Conservation (phyloP, 2,888 invertebrate species). For the Pterostichus madidus region DNA sequence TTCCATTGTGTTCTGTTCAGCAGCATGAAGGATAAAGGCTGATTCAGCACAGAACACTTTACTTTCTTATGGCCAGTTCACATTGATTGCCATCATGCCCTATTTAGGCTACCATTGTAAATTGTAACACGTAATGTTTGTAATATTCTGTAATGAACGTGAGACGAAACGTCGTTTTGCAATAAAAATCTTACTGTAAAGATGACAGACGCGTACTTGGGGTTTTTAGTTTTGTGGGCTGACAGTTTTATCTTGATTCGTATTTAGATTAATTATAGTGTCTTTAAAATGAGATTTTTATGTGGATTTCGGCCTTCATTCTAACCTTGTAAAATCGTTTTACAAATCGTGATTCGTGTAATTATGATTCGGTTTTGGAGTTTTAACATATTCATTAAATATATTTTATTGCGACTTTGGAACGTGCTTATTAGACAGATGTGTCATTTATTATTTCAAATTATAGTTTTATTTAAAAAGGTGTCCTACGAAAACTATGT, state of each 20-base stretch:
- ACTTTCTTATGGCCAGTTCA: conserved; percentile 30
- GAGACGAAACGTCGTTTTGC: conserved; percentile 36
- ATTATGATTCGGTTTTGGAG: conserved; percentile 4
- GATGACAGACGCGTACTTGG: neutral
- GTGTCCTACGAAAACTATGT: no score
- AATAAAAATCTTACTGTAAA: conserved; percentile 18
- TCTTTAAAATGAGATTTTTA: conserved; percentile 20
- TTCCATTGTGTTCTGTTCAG: conserved; percentile 10
- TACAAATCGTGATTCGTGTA: conserved; percentile 16
- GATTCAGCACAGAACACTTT: conserved; percentile 2
- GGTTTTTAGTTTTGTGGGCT: neutral
- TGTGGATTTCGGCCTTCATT: conserved; percentile 8
- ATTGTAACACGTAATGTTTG: conserved; percentile 29
- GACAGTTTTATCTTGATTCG: conserved; percentile 9
- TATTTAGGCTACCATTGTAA: conserved; percentile 14
- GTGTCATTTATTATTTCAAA: no score
- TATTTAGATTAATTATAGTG: conserved; percentile 40
- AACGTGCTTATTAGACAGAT: no score
- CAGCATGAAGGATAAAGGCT: neutral
- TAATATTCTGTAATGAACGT: conserved; percentile 35
- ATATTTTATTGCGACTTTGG: no score
- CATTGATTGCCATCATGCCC: conserved; percentile 4
- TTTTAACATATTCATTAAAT: no score
- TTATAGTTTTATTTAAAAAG: no score
- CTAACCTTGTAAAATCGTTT: neutral